A percentile compares a stretch with the other conserved stretches of the same genome.
Evolutionary conservation across 2,113 vertebrate genomes (phyloP).

Genomic region (Psilopsiagon aurifrons): DNA sequence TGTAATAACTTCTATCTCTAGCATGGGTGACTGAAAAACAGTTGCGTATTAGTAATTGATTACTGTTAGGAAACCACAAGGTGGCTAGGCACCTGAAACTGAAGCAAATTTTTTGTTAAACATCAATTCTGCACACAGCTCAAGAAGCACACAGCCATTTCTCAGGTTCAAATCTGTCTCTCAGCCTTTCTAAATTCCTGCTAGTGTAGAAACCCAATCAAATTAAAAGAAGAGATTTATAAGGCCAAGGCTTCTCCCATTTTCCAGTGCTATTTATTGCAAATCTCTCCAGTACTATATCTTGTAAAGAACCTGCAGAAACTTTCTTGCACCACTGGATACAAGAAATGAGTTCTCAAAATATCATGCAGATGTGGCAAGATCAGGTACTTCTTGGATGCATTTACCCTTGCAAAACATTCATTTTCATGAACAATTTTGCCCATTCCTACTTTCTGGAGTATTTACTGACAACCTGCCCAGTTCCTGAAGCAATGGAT

Average conservation of each 20-base stretch:
- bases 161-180: not conserved
- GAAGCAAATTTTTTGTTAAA: not conserved
- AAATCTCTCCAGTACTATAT: not conserved
- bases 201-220: not conserved
- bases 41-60: not conserved
- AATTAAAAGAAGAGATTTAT: not conserved
- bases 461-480: not conserved
- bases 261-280: not conserved
- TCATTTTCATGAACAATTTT: not conserved
- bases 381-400: not conserved
- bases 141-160: not conserved
- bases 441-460: not conserved
- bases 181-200: not conserved
- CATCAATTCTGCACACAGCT: not conserved
- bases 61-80: not conserved
- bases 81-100: not conserved
- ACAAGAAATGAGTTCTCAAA: not conserved
- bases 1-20: not conserved
- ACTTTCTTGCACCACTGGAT: not conserved
- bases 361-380: not conserved
- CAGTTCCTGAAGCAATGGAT: not conserved
- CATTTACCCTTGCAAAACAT: not conserved
- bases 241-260: not conserved
- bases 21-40: accelerated
- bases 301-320: not conserved